A percentile compares a stretch with the other conserved stretches of the same genome.
Evolutionary conservation across 2,888 invertebrate species (phyloP).

Genomic region (Phaedon cochleariae): DNA sequence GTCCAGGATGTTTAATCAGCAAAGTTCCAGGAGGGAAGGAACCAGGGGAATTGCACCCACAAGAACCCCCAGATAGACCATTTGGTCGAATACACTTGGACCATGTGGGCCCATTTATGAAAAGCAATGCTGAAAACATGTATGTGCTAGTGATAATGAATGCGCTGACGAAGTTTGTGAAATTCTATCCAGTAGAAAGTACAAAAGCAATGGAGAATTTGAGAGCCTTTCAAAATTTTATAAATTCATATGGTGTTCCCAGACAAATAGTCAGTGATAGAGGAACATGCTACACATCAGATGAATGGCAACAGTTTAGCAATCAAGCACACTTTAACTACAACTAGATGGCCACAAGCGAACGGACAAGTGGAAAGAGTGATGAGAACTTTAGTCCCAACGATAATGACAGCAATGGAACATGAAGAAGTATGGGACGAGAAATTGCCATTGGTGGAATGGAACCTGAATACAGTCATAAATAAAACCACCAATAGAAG

Average conservation of each 20-base stretch:
- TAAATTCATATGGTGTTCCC: conserved; percentile 36
- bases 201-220: conserved; percentile 28
- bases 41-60: conserved; percentile 35
- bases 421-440: conserved; percentile 12
- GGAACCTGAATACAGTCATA: not conserved
- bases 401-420: not conserved
- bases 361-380: conserved; percentile 17
- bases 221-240: conserved; percentile 29
- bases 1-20: conserved; percentile 32
- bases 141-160: conserved; percentile 29
- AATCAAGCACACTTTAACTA: conserved; percentile 7
- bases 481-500: not conserved
- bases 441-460: not conserved
- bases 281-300: conserved; percentile 18
- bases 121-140: conserved; percentile 23
- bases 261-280: conserved; percentile 39
- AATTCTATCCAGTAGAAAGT: conserved; percentile 25
- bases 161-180: conserved; percentile 33
- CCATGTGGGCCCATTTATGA: conserved; percentile 36
- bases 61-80: conserved; percentile 27
- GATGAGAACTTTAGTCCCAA: conserved; percentile 4
- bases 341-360: conserved; percentile 7
- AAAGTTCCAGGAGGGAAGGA: conserved; percentile 33
- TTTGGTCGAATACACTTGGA: conserved; percentile 37
- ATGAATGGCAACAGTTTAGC: not conserved